Conservation (phyloP, 2,797 vertebrate species). For the Epinephelus awoara region DNA sequence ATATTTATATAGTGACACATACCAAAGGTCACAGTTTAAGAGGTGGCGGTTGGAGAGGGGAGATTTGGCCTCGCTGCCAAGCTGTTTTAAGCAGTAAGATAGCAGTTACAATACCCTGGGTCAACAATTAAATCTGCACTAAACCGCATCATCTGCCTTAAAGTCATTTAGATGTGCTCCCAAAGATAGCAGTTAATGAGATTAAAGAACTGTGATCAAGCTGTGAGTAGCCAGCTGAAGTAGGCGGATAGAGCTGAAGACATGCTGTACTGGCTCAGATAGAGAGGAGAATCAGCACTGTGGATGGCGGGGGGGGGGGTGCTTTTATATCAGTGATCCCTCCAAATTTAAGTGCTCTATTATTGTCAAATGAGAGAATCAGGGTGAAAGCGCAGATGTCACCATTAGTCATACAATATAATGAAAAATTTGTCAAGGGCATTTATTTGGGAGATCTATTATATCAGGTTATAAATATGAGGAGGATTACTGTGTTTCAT, state of each 20-base stretch:
- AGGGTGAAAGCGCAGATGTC: slow-evolving; percentile 38
- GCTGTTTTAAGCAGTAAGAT: slow-evolving; percentile 53
- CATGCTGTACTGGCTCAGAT: slow-evolving; percentile 39
- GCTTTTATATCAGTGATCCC: slow-evolving; percentile 40
- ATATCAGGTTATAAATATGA: slow-evolving; percentile 15
- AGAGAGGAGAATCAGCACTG: slow-evolving; percentile 27
- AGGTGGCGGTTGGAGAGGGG: slow-evolving; percentile 21
- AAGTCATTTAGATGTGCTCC: slow-evolving; percentile 71
- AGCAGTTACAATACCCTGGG: slow-evolving; percentile 43
- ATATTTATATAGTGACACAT: slow-evolving; percentile 31
- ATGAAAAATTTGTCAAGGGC: slow-evolving; percentile 34
- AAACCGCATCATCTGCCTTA: slow-evolving; percentile 68
- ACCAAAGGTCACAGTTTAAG: slow-evolving; percentile 33
- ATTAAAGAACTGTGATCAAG: slow-evolving; percentile 63
- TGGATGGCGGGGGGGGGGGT: not conserved
- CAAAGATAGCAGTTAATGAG: slow-evolving; percentile 74
- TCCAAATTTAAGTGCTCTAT: slow-evolving; percentile 27
- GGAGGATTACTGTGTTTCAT: slow-evolving; percentile 31
- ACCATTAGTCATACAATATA: slow-evolving; percentile 40
- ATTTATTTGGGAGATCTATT: slow-evolving; percentile 24
- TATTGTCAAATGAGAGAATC: slow-evolving; percentile 36
- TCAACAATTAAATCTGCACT: slow-evolving; percentile 72
- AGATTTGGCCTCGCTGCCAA: slow-evolving; percentile 29
- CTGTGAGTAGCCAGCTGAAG: slow-evolving; percentile 58
- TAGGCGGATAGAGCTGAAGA: slow-evolving; percentile 51